phyloP scores from a whole-genome alignment of 2,797 vertebrate genomes.

The Myotis planiceps region DNA sequence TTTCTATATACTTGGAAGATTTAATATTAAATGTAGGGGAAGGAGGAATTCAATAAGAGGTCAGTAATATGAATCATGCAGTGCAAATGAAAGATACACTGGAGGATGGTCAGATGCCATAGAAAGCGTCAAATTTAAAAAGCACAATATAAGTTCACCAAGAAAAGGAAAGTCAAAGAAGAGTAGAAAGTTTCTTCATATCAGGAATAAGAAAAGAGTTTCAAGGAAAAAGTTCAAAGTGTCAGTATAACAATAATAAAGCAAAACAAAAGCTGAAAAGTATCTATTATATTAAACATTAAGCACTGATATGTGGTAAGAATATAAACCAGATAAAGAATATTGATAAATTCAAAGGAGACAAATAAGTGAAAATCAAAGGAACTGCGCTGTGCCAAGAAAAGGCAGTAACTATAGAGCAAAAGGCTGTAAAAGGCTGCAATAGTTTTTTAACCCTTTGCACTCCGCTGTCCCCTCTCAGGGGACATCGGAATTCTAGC shows the following conservation, averaged over 20 bases:
- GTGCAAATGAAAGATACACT: neutral
- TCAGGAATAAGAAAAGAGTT: neutral
- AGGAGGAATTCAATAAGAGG: neutral
- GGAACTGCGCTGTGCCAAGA: neutral
- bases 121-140: neutral
- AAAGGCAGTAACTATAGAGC: neutral
- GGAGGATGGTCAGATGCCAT: neutral
- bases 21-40: neutral
- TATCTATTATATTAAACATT: constrained; percentile 43
- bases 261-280: constrained; percentile 23
- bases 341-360: constrained; percentile 34
- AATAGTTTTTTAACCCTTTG: constrained; percentile 1
- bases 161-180: neutral
- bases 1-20: constrained; percentile 11
- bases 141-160: neutral
- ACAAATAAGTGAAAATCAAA: constrained; percentile 15
- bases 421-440: neutral
- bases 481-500: no score
- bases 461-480: no score
- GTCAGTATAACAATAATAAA: constrained; percentile 28
- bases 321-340: constrained; percentile 47
- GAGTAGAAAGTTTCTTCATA: neutral
- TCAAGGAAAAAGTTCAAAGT: constrained; percentile 17
- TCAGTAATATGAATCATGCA: neutral
- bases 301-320: neutral